phyloP scores from a whole-genome alignment of 2,797 vertebrate species.

The Schizopygopsis pylzovi region DNA sequence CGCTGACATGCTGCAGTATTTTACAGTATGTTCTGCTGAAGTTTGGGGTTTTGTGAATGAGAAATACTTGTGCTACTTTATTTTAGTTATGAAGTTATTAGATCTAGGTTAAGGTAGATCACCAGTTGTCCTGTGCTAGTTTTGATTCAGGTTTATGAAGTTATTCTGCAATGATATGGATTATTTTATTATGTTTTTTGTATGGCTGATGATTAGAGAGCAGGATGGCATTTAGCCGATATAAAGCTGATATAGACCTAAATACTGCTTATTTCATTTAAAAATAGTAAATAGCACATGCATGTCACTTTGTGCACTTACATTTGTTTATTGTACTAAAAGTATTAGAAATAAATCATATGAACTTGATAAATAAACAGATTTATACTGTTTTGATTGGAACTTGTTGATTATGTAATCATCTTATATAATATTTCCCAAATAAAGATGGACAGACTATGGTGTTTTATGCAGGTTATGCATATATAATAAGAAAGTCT shows the following conservation, averaged over 20 bases:
- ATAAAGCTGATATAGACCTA: not conserved
- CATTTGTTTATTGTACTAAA: not conserved
- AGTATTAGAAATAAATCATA: not conserved
- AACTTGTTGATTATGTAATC: not conserved
- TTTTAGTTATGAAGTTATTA: not conserved
- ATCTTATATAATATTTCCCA: not conserved
- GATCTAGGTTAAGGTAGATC: not conserved
- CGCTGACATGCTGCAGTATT: conserved; percentile 62
- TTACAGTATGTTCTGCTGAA: not conserved
- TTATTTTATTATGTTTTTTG: not conserved
- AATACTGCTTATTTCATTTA: not conserved
- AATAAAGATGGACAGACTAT: not conserved
- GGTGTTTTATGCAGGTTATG: not conserved
- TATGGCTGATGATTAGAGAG: not conserved
- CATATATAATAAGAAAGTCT: not conserved
- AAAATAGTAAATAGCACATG: not conserved
- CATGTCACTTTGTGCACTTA: not conserved
- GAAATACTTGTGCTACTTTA: not conserved
- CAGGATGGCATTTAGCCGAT: no score
- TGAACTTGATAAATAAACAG: not conserved
- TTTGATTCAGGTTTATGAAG: not conserved
- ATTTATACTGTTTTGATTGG: not conserved
- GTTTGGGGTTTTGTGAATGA: not conserved
- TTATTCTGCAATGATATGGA: not conserved
- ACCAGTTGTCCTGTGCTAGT: not conserved